Evolutionary conservation across 2,888 invertebrate species (phyloP).

Genomic region (Tetramorium bicarinatum): DNA sequence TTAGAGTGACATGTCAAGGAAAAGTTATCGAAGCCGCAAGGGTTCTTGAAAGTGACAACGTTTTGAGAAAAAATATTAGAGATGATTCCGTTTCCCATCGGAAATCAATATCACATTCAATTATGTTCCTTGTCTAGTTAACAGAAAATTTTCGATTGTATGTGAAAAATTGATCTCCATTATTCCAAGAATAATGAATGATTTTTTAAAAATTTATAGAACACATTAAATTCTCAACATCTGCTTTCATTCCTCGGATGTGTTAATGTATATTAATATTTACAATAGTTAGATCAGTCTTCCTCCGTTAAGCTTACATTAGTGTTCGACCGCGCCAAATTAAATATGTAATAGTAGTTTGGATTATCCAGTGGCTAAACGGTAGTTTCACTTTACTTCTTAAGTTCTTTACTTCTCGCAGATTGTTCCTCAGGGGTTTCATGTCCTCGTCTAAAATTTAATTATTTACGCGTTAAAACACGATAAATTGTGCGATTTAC

Average conservation of each 20-base stretch:
- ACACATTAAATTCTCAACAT: neutral
- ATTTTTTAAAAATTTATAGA: slow-evolving; percentile 9
- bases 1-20: slow-evolving; percentile 23
- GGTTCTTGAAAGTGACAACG: neutral
- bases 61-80: slow-evolving; percentile 28
- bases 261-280: neutral
- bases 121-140: neutral
- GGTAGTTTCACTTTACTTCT: neutral
- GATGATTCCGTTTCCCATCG: neutral
- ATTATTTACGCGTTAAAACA: slow-evolving; percentile 22
- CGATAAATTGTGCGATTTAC: neutral
- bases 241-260: neutral
- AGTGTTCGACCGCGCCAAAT: neutral
- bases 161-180: neutral
- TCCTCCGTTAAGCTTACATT: neutral
- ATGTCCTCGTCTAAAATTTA: neutral
- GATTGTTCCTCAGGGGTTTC: neutral
- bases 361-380: neutral
- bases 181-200: neutral
- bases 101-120: neutral
- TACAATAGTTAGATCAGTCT: neutral
- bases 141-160: neutral
- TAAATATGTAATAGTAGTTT: neutral
- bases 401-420: too few relatives aligned
- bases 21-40: slow-evolving; percentile 2